Conservation (phyloP, 2,797 vertebrate species). For the Rhyacichthys aspro region DNA sequence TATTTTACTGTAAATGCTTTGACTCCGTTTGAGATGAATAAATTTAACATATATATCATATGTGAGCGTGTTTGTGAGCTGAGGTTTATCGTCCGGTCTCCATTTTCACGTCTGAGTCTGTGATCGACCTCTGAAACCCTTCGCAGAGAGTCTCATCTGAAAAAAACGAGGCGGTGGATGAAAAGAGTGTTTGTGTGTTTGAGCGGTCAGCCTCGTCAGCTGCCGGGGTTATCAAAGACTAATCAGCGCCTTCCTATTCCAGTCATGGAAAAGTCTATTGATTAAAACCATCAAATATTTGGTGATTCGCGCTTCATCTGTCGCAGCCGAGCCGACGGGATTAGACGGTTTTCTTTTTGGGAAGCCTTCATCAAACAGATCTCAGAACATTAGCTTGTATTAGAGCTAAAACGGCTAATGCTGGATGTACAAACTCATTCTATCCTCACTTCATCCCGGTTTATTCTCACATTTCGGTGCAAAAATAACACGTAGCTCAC, state of each 20-base stretch:
- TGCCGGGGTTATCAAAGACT: not conserved
- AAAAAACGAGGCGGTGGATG: not conserved
- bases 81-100: no score
- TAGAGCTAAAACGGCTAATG: no score
- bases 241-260: slow-evolving; percentile 1
- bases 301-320: slow-evolving; percentile 2
- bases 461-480: no score
- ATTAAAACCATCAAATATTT: slow-evolving; percentile 1
- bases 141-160: no score
- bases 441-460: no score
- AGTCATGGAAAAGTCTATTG: slow-evolving; percentile 10
- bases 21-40: no score
- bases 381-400: no score
- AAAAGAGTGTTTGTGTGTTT: slow-evolving; percentile 7
- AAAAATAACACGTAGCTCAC: no score
- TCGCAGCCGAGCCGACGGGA: not conserved
- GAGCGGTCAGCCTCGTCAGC: slow-evolving; percentile 1
- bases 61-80: no score
- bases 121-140: slow-evolving; percentile 1
- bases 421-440: no score
- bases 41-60: no score
- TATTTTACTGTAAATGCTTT: no score
- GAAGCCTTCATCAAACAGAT: not conserved
- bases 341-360: not conserved
- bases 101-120: slow-evolving; percentile 3